Conservation (phyloP, 2,888 invertebrate species). For the Galeruca laticollis region DNA sequence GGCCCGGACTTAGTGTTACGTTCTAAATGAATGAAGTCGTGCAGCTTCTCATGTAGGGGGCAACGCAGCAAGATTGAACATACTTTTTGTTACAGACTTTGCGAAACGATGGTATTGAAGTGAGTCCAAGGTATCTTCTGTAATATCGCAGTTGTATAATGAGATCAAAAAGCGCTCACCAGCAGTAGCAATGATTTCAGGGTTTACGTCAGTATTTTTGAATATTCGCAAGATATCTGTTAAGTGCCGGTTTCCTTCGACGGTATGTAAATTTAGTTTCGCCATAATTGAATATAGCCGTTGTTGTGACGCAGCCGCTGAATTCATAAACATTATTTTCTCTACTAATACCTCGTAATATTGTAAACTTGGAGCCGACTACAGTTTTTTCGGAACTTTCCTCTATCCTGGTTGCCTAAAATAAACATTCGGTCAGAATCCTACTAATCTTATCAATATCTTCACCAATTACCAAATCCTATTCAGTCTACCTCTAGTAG, state of each 20-base stretch:
- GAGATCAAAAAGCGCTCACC: not conserved
- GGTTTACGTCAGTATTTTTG: no score
- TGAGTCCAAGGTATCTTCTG: not conserved
- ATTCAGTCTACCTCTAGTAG: no score
- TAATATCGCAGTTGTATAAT: not conserved
- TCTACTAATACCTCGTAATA: not conserved
- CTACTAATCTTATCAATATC: no score
- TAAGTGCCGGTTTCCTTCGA: not conserved
- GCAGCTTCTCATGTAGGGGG: not conserved
- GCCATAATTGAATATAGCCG: not conserved
- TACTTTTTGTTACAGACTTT: no score
- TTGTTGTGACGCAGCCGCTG: no score
- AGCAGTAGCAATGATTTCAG: slow-evolving; percentile 1
- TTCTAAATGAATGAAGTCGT: not conserved
- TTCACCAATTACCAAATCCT: no score
- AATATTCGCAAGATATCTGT: not conserved
- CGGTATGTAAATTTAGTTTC: not conserved
- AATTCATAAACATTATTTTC: not conserved
- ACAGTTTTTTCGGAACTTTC: not conserved
- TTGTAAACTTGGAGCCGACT: not conserved
- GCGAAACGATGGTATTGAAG: no score
- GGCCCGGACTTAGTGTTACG: not conserved
- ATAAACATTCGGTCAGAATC: no score
- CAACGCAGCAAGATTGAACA: not conserved
- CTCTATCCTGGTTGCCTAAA: no score